Evolutionary conservation across 2,888 invertebrate species (phyloP).

Genomic region (Rotaria magnacalcarata): DNA sequence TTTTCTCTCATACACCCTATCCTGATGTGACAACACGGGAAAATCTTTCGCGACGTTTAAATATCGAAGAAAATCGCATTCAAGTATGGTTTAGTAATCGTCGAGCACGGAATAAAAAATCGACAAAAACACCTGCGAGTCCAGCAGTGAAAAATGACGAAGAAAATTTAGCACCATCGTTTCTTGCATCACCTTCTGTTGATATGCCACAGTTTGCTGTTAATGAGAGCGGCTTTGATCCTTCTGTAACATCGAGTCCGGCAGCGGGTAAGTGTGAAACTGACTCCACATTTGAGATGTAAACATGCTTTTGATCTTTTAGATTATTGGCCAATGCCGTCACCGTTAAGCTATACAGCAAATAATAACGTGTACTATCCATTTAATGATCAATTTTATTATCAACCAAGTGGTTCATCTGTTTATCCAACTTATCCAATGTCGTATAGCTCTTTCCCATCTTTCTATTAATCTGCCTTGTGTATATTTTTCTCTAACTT

Average conservation of each 20-base stretch:
- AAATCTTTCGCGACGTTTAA: conserved; percentile 49
- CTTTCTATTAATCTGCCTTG: background rate
- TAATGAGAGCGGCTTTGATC: background rate
- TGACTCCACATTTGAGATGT: background rate
- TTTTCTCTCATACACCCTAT: conserved; percentile 54
- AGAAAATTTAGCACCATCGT: background rate
- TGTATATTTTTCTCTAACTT: background rate
- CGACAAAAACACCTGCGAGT: background rate
- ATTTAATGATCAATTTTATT: background rate
- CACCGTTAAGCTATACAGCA: background rate
- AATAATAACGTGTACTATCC: background rate
- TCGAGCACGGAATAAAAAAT: background rate
- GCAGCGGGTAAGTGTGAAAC: background rate
- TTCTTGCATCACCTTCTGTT: background rate
- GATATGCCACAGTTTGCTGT: background rate
- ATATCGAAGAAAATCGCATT: background rate
- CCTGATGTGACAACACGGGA: conserved; percentile 54
- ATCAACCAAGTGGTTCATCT: background rate
- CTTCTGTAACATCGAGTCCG: background rate
- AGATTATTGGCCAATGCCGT: background rate
- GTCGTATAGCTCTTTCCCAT: background rate
- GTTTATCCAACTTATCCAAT: background rate
- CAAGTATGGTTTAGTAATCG: conserved; percentile 29
- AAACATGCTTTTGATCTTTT: background rate
- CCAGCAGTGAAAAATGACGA: background rate